phyloP scores from a whole-genome alignment of 2,797 vertebrate species.

The Malurus leucopterus region DNA sequence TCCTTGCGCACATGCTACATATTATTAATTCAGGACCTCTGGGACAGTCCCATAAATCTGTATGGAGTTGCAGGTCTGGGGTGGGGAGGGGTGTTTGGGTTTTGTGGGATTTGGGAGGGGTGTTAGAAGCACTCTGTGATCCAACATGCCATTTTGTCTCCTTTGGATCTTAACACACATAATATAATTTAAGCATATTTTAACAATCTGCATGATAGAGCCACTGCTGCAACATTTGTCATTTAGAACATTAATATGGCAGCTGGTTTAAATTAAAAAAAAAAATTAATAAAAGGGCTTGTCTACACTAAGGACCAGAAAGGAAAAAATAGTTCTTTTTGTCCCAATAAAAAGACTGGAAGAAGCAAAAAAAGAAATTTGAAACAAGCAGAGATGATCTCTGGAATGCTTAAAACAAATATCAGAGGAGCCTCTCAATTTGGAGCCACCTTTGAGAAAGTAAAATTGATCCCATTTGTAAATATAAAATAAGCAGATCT shows the following conservation, averaged over 20 bases:
- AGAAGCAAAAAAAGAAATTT: not conserved
- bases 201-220: not conserved
- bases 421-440: not conserved
- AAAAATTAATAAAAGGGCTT: not conserved
- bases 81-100: not conserved
- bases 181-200: not conserved
- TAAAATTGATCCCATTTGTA: not conserved
- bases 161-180: not conserved
- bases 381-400: not conserved
- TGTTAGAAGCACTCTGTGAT: not conserved
- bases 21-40: conserved; percentile 47
- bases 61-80: not conserved
- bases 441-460: not conserved
- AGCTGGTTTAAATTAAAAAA: conserved; percentile 24
- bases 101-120: not conserved
- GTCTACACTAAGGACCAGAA: not conserved
- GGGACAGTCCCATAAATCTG: conserved; percentile 49
- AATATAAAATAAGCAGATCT: not conserved
- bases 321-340: not conserved
- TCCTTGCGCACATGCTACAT: conserved; percentile 1
- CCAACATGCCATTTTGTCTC: not conserved
- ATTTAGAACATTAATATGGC: conserved; percentile 10
- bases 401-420: not conserved
- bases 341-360: not conserved
- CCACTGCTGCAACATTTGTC: not conserved